Percentiles rank a stretch among this genome's conserved stretches.
phyloP scores from a whole-genome alignment of 2,797 vertebrate genomes.

The Sebastes goodei region DNA sequence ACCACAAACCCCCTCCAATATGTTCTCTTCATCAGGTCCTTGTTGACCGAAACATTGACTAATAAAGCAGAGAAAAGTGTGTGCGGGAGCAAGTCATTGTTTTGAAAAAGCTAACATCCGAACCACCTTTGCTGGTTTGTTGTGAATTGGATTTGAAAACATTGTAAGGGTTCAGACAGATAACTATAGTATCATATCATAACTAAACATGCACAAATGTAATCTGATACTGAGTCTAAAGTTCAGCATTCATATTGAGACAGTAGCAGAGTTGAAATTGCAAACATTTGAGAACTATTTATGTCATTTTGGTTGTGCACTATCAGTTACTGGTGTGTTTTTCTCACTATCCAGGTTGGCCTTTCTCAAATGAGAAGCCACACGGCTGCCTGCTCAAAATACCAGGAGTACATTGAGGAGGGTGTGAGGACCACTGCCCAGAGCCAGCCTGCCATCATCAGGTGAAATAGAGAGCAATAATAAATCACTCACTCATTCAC shows the following conservation, averaged over 20 bases:
- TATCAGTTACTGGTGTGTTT: not conserved
- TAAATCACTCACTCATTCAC: not conserved
- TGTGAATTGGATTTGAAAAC: not conserved
- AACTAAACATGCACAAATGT: not conserved
- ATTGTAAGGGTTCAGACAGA: not conserved
- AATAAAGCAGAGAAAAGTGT: no score
- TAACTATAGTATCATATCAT: not conserved
- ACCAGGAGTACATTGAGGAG: conserved; percentile 95
- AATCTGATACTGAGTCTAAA: not conserved
- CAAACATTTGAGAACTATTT: not conserved
- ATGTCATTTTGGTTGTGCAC: not conserved
- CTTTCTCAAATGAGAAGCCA: conserved; percentile 94
- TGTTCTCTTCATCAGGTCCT: no score
- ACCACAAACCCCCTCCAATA: no score
- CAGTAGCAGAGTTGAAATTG: not conserved
- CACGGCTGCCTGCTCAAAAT: conserved; percentile 90
- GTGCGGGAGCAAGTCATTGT: no score
- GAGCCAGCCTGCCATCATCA: conserved; percentile 87
- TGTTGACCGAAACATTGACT: no score
- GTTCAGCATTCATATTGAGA: not conserved
- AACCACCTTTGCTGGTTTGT: not conserved
- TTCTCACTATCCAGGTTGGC: conserved; percentile 80
- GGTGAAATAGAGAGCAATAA: conserved; percentile 70
- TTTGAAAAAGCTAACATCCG: not conserved
- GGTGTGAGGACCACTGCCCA: conserved; percentile 92